phyloP scores from a whole-genome alignment of 2,797 vertebrate species.

The Cyclura pinguis region DNA sequence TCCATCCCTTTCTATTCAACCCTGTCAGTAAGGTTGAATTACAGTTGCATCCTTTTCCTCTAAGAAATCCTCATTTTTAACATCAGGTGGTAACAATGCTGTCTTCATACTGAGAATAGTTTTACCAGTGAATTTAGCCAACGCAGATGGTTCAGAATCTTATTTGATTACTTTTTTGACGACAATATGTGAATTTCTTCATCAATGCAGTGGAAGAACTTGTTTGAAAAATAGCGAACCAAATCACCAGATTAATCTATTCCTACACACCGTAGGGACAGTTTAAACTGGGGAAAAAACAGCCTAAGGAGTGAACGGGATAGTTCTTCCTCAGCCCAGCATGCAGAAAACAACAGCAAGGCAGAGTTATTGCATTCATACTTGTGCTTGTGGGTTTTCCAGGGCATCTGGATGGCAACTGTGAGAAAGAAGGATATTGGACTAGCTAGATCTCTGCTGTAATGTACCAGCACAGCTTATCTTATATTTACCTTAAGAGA shows the following conservation, averaged over 20 bases:
- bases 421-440: background rate
- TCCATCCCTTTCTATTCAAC: background rate
- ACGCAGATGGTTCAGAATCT: too few species aligned
- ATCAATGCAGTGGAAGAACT: background rate
- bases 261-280: background rate
- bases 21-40: background rate
- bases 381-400: background rate
- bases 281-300: background rate
- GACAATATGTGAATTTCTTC: too few species aligned
- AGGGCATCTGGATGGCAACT: background rate
- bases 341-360: background rate
- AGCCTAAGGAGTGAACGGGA: background rate
- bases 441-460: background rate
- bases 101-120: too few species aligned
- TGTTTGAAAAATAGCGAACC: background rate
- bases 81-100: too few species aligned
- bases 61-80: too few species aligned
- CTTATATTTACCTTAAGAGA: background rate
- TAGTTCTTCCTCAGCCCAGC: background rate
- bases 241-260: background rate
- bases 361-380: background rate
- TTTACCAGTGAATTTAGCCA: too few species aligned
- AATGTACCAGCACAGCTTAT: background rate
- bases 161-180: too few species aligned
- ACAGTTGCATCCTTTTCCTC: background rate